Conservation (phyloP, 2,888 invertebrate species). For the Punctoribates punctum region DNA sequence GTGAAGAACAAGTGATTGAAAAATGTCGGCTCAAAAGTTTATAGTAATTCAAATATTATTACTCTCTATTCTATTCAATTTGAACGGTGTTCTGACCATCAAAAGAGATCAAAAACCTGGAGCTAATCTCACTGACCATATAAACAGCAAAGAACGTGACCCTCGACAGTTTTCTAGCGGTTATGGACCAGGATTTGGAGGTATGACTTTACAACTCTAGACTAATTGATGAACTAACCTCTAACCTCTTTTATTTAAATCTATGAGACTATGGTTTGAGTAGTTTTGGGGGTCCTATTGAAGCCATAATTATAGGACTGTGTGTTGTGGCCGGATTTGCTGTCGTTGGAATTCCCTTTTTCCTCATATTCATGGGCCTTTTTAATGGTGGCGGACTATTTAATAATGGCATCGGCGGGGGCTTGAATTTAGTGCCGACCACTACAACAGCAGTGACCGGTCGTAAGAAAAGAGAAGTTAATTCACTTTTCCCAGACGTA, state of each 20-base stretch:
- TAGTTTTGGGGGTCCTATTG: slow-evolving; percentile 32
- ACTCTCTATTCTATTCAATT: background rate
- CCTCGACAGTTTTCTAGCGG: background rate
- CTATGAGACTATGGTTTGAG: slow-evolving; percentile 19
- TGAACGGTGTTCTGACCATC: background rate
- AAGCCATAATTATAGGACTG: slow-evolving; percentile 38
- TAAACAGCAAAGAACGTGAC: background rate
- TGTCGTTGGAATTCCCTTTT: slow-evolving; percentile 38
- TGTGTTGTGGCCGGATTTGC: slow-evolving; percentile 28
- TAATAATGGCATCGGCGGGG: slow-evolving; percentile 9
- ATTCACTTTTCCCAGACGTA: background rate
- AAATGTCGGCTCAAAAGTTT: slow-evolving; percentile 5
- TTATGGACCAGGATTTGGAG: slow-evolving; percentile 14
- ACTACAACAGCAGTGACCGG: slow-evolving; percentile 41
- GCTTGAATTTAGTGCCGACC: slow-evolving; percentile 41
- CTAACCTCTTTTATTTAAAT: background rate
- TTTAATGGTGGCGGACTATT: slow-evolving; percentile 14
- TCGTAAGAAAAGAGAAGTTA: slow-evolving; percentile 22
- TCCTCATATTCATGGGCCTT: slow-evolving; percentile 4
- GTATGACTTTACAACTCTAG: background rate
- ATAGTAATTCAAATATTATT: slow-evolving; percentile 2
- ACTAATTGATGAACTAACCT: too few relatives aligned
- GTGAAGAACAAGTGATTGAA: background rate
- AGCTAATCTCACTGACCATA: background rate
- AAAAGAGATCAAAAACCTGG: slow-evolving; percentile 26